phyloP scores from a whole-genome alignment of 2,113 vertebrate genomes.

The Pleuronectes platessa region DNA sequence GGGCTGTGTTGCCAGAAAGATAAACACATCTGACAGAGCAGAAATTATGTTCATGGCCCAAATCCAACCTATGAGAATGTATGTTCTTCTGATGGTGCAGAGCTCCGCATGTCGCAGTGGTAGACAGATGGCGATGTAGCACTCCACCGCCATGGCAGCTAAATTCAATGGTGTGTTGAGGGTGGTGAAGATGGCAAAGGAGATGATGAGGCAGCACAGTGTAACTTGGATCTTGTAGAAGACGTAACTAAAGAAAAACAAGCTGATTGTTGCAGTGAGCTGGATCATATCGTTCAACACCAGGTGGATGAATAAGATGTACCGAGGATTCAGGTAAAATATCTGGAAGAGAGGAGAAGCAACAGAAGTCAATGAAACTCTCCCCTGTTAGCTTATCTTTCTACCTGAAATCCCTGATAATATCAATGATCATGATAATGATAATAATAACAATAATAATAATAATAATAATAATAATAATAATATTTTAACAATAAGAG shows the following conservation, averaged over 20 bases:
- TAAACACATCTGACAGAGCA: slow-evolving; percentile 61
- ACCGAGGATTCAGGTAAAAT: slow-evolving; percentile 22
- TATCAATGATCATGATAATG: background rate
- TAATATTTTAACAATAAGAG: too few relatives aligned
- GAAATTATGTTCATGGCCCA: slow-evolving; percentile 54
- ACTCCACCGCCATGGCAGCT: slow-evolving; percentile 70
- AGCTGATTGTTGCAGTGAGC: slow-evolving; percentile 12
- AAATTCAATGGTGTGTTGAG: slow-evolving; percentile 64
- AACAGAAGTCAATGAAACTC: too few relatives aligned
- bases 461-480: too few relatives aligned
- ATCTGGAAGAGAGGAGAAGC: slow-evolving; percentile 25
- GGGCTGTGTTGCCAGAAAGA: slow-evolving; percentile 54
- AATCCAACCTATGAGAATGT: slow-evolving; percentile 62
- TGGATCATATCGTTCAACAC: slow-evolving; percentile 68
- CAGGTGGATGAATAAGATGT: slow-evolving; percentile 65
- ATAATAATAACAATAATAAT: too few relatives aligned
- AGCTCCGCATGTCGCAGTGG: slow-evolving; percentile 64
- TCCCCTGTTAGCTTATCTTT: too few relatives aligned
- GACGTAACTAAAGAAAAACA: slow-evolving; percentile 28
- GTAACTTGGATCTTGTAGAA: slow-evolving; percentile 44
- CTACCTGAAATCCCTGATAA: too few relatives aligned
- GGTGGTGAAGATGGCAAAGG: slow-evolving; percentile 47
- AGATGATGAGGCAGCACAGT: slow-evolving; percentile 61
- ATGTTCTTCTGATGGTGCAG: slow-evolving; percentile 63
- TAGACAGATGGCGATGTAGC: slow-evolving; percentile 71